Evolutionary conservation across 2,797 vertebrate genomes (phyloP), one percentile per base, ranked within the genome.

Genomic region (Acrossocheilus fasciatus): DNA sequence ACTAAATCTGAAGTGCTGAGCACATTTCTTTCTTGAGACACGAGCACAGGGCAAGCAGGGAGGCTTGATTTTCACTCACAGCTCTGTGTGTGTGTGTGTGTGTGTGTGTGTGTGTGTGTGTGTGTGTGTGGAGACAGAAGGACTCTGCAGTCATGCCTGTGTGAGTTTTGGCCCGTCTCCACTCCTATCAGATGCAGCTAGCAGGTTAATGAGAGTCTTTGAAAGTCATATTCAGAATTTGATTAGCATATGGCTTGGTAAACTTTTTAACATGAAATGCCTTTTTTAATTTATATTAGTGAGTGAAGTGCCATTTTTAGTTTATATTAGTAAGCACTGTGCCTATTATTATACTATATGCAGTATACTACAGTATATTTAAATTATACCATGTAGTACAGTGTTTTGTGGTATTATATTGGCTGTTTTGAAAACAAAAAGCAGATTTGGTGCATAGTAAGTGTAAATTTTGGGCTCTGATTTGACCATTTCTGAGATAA

Each of bases 1-100:
- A 85, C 45, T 84, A 84, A 88, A 80, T 85, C 76, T 70, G 47
- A 80, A 85, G 82, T 84, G 85, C 86, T 91, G 89, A 87, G 50
- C 26, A 72, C 50, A 86, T 75, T 87, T 85, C 41, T 88, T 89
- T 88, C 81, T 84, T 52, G 78, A 77, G 47, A 39, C 83, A 75
- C 36, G 12, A 43, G 68, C 68, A 68, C 52, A 75, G 62, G 85
- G 59, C 57, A 66, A 76, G 66, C 73, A 86, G 72, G 62, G 76
- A 73, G 34, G 77, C 70, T 77, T 75, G 62, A 45, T 68, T 88
- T 87, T 73, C 80, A 85, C 23, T 87, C 54, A 83, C 62, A 50
- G 62, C 39, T 69, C 34, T 84, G 26, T 26, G 26, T 26, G 57
- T 62, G 77, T 64, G 36, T 26, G 72, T 47, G 72, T 50, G 73